Conservation (phyloP, 2,113 vertebrate species). For the Petromus typicus region DNA sequence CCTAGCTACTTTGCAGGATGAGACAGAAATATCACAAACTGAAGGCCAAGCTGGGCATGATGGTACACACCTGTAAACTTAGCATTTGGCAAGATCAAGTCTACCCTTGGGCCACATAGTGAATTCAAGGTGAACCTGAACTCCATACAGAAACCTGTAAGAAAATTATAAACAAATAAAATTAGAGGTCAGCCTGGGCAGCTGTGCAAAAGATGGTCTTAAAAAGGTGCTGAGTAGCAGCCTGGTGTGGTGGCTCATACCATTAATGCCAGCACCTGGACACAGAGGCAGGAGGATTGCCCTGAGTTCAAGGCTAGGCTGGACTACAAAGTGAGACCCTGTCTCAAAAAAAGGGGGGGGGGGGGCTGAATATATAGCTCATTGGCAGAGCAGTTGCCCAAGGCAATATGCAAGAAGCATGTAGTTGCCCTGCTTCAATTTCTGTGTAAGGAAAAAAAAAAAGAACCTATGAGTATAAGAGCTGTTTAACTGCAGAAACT, state of each 20-base stretch:
- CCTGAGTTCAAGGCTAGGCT: not conserved
- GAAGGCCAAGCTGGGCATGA: not conserved
- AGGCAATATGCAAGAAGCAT: no score
- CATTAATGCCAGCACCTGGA: not conserved
- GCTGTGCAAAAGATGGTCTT: no score
- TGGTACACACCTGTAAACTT: not conserved
- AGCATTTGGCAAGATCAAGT: not conserved
- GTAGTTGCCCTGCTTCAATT: no score
- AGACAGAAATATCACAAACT: not conserved
- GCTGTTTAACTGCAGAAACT: not conserved
- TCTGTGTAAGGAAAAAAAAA: not conserved
- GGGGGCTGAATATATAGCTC: no score
- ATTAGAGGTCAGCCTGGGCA: no score
- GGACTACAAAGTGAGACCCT: not conserved
- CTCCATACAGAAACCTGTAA: not conserved
- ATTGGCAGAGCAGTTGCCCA: no score
- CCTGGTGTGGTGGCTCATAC: not conserved
- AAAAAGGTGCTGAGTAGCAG: not conserved
- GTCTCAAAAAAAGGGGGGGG: no score
- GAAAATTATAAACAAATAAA: not conserved
- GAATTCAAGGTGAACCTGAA: not conserved
- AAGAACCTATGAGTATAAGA: not conserved
- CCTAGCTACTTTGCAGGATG: not conserved
- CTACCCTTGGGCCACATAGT: not conserved
- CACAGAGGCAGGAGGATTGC: not conserved